phyloP scores from a whole-genome alignment of 2,797 vertebrate genomes.

The Carapus acus region DNA sequence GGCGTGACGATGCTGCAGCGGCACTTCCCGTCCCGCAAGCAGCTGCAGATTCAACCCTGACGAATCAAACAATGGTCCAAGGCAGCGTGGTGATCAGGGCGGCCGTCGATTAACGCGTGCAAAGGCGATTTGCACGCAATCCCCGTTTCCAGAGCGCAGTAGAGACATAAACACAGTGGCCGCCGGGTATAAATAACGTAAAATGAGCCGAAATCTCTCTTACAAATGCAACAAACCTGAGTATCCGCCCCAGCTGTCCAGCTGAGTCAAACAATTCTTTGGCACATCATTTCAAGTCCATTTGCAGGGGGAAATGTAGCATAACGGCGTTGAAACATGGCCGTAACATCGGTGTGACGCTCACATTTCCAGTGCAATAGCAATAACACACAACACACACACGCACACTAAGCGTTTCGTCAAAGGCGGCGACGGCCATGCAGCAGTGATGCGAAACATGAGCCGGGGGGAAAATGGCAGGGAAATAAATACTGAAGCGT shows the following conservation, averaged over 20 bases:
- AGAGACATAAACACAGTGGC: slow-evolving; percentile 11
- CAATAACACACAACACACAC: background rate
- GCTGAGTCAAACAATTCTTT: slow-evolving; percentile 46
- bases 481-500: slow-evolving; percentile 25
- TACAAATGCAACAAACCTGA: slow-evolving; percentile 62
- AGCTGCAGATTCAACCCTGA: slow-evolving; percentile 33
- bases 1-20: slow-evolving; percentile 31
- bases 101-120: no score
- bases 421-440: no score
- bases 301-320: slow-evolving; percentile 23
- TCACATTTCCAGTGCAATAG: slow-evolving; percentile 22
- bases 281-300: slow-evolving; percentile 48
- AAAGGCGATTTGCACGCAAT: no score
- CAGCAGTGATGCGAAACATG: no score
- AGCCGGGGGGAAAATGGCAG: no score
- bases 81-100: no score
- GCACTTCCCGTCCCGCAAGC: slow-evolving; percentile 38
- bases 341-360: background rate
- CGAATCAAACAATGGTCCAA: slow-evolving; percentile 83
- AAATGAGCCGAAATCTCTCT: slow-evolving; percentile 20
- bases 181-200: slow-evolving; percentile 29
- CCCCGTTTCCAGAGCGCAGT: slow-evolving; percentile 13
- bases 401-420: no score
- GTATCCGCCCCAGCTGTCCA: slow-evolving; percentile 49
- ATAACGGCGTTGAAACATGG: background rate